Conservation (phyloP, 2,797 vertebrate genomes). For the Leucoraja ocellata region DNA sequence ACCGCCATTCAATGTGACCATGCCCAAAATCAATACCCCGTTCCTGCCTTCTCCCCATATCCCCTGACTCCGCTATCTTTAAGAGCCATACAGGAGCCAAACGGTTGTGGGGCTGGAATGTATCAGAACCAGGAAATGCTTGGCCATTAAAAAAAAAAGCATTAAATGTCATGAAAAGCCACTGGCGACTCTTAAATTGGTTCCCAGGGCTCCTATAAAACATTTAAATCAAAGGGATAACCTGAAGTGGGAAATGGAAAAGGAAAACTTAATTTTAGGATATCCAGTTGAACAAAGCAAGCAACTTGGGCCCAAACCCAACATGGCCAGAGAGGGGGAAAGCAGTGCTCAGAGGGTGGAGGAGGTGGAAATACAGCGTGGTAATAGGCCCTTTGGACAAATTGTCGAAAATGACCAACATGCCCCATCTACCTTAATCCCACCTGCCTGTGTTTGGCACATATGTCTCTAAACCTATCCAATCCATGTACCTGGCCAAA, state of each 20-base stretch:
- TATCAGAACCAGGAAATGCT: background rate
- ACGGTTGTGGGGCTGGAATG: background rate
- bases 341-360: background rate
- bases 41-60: too few species aligned
- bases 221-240: background rate
- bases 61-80: too few species aligned
- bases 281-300: background rate
- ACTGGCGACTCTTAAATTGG: background rate
- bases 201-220: background rate
- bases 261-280: background rate
- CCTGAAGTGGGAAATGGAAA: background rate
- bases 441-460: too few species aligned
- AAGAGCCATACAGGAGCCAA: too few species aligned
- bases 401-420: too few species aligned
- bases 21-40: too few species aligned
- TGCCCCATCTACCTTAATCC: too few species aligned
- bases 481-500: too few species aligned
- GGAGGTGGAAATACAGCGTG: too few species aligned
- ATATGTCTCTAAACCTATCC: too few species aligned
- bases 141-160: background rate
- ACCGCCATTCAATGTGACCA: too few species aligned
- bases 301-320: background rate
- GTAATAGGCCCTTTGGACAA: too few species aligned
- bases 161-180: background rate
- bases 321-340: background rate